Base-by-base conservation (phyloP, 2,888 invertebrate genomes). In the Buathra laborator region DNA sequence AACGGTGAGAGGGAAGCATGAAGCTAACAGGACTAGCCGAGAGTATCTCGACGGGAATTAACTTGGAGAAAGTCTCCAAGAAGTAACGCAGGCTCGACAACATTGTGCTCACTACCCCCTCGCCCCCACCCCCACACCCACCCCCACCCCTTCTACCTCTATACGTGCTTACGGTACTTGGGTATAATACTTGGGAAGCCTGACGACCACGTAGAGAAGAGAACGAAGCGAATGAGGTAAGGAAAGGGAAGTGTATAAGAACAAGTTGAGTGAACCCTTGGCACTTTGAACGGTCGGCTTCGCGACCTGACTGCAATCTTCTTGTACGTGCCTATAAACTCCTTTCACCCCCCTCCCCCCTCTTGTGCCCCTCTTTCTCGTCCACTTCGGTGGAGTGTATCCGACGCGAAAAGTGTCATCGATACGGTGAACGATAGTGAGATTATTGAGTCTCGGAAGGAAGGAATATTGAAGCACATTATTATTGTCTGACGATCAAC, bases 291-390 rank as follows among this genome's bases (percentile, higher is more conserved):
- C 66, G 24, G 16, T 24, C 59, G 43, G 43, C 16, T 5, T 14
- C 19, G 37, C 37, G 24, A 48, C 62, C 24, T 16, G 9, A 48
- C 71, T 72, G 75, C 71, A 29, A 37, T 37, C 32, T 51, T 67
- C 56, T 14, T 44, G 75, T 71, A 71, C 71, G 83, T 75, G 53
- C 74, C 68, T 75, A 16, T 56, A 70, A 75, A 83, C 64, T 74
- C 59, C 46, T 79, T 75, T 46, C 19, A 56, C 44, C 64, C 64
- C 68, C 44, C 24, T 64, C 62, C 14, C 46, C 53, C 59, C 67
- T 66, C 66, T 81, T 79, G 71, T 82, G 78, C 84, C 87, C 86
- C 80, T 78, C 84, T 89, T 62, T 62, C 87, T 86, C 88, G 89
- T 56, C 19, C 74, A 19, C 72, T 68, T 48, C 48, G 56, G 12